Base-by-base conservation (phyloP, 2,888 invertebrate species). In the Andrena fulva region DNA sequence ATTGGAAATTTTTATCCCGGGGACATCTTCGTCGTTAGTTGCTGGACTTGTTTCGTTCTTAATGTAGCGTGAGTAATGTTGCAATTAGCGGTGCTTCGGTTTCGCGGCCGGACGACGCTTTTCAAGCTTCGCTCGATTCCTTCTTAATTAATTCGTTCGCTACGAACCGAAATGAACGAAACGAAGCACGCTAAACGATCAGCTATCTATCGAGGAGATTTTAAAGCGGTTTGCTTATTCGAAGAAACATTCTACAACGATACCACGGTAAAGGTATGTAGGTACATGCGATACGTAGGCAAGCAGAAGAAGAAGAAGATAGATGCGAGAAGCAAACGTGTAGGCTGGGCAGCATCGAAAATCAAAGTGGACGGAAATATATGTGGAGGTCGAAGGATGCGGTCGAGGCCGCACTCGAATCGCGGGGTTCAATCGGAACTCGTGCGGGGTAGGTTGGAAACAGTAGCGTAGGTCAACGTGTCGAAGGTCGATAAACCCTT, bases 401-500 rank as follows among this genome's bases (percentile, higher is more conserved):
- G 31, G 52, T 56, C 16, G 54, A 50, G 42, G 24, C 24, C 7
- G 31, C 2, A 12, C 59, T 20, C 31, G 67, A 66, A 80, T 66
- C 27, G 52, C 54, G 24, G 20, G 16, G 68, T 59, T 72, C 59
- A 5, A 76, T 68, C 52, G 63, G 50, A 50, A 76, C 56, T 48
- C 54, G 16, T 3, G 31, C 35, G 24, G 29, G 16, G 67, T 54
- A 31, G 20, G 54, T 68, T 33, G 27, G 63, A 31, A 72, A 68
- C 35, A 59, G 31, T 71, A 31, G 74, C 67, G 33, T 77, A 66
- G 77, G 74, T 82, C 77, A 80, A 85, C 69, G 80, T 77, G 68
- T 85, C 77, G 60, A 68, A 66, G 69, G 66, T 85, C 82, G 79
- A 85, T 85, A 85, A 85, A 82, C 77, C 54, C 69, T 42, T 42